These are phyloP conservation scores for Mycetomoellerius zeteki DNA, from an alignment of 1,140 invertebrate species.

Conservation along the genomic window DNA sequence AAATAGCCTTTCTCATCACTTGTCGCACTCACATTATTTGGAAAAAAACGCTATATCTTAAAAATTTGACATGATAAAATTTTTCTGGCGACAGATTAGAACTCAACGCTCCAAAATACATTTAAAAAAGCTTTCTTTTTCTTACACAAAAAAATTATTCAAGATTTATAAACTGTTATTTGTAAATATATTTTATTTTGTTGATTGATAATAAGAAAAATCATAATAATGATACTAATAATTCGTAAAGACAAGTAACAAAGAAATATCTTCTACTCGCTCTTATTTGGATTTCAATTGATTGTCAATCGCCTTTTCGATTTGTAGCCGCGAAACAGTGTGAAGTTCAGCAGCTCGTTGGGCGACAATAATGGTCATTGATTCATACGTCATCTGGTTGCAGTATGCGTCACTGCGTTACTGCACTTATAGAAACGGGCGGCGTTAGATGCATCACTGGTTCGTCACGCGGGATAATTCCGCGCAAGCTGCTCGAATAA, in stretches of 20 bases:
- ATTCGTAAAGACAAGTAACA: background rate
- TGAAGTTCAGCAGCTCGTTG: background rate
- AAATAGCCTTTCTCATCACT: too few relatives aligned
- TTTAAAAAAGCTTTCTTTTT: too few relatives aligned
- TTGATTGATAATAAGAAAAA: background rate
- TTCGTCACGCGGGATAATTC: conserved; percentile 59
- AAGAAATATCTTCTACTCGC: background rate
- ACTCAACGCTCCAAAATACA: too few relatives aligned
- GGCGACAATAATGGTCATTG: conserved; percentile 17
- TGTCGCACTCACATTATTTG: too few relatives aligned
- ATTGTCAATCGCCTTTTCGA: background rate
- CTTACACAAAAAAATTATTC: too few relatives aligned
- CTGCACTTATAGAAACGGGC: conserved; percentile 36
- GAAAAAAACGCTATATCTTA: too few relatives aligned
- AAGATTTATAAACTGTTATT: background rate
- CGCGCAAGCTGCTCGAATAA: conserved; percentile 32
- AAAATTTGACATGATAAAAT: too few relatives aligned
- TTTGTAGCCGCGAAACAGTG: background rate
- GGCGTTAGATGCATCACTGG: conserved; percentile 48
- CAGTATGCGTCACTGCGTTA: conserved; percentile 35
- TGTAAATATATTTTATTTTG: conserved; percentile 1
- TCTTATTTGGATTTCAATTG: background rate
- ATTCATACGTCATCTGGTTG: conserved; percentile 44
- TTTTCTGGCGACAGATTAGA: too few relatives aligned
- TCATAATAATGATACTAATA: background rate